Base-by-base conservation (phyloP, 2,797 vertebrate genomes). In the Parotocinclus haroldoi region DNA sequence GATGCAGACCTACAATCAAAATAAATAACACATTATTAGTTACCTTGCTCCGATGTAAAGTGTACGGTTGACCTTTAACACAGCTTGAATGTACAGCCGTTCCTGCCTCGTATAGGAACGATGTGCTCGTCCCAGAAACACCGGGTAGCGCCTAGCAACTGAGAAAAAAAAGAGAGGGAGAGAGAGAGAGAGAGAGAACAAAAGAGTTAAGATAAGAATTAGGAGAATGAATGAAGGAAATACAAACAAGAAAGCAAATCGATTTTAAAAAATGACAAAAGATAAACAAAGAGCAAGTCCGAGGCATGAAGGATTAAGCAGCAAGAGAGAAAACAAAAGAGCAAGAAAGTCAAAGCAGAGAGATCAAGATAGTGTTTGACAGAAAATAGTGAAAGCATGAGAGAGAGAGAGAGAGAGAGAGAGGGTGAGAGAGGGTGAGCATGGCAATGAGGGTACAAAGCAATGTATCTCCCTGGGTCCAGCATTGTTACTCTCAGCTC, bases 1-100 rank as follows among this genome's bases (percentile, higher is more conserved):
- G 27, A 27, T 5, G 5, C 27, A 27, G 27, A 27, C 27, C 5
- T 2, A 27, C 27, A 27, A 27, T 27, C 27, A 27, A 27, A 27
- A 27, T 27, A 27, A 27, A 27, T 27, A 27, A 27, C 27, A 27
- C 27, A 55, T 10, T 44, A 55, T n/a, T 79, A 78, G 79, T 86
- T 87, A 96, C 96, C 96, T 96, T 85, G 94, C 94, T 69, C 96
- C 95, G 0, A 98, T 92, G 89, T 95, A 98, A 64, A 98, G 91
- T 0, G 96, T 98, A 78, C 94, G 85, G 85, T 98, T 98, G 81
- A 98, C 91, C 69, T 93, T 92, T 75, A 98, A 91, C 73, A 98
- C 89, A 0, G 93, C 93, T 83, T 98, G 95, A 82, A 98, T 94
- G 84, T 91, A 89, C 77, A 98, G 91, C 19, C 76, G 84, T 54